These are phyloP conservation scores for Aromia moschata DNA, from an alignment of 2,888 invertebrate species.

Conservation along the genomic window DNA sequence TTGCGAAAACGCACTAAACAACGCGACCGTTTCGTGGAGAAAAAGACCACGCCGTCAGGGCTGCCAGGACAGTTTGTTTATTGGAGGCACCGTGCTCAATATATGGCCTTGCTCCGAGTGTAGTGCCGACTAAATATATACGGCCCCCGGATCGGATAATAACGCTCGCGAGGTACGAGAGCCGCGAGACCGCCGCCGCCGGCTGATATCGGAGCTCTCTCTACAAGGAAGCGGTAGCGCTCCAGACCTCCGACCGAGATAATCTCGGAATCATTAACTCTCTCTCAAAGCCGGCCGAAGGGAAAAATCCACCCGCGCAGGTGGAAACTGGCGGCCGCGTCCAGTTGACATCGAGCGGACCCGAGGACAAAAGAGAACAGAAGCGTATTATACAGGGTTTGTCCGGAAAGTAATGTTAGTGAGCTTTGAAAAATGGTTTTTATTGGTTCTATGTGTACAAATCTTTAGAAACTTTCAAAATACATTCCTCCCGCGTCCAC, in stretches of 20 bases:
- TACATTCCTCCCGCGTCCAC: too few species aligned
- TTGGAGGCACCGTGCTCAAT: slow-evolving; percentile 44
- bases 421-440: too few species aligned
- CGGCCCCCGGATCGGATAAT: slow-evolving; percentile 40
- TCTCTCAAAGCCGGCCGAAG: slow-evolving; percentile 35
- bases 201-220: slow-evolving; percentile 44
- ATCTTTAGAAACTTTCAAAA: too few species aligned
- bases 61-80: slow-evolving; percentile 46
- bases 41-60: slow-evolving; percentile 43
- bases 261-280: slow-evolving; percentile 44
- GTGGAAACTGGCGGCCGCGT: slow-evolving; percentile 33
- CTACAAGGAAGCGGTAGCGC: slow-evolving; percentile 46
- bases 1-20: slow-evolving; percentile 41
- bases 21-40: slow-evolving; percentile 32
- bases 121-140: slow-evolving; percentile 44
- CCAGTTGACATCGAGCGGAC: too few species aligned
- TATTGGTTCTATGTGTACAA: too few species aligned
- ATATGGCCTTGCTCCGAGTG: slow-evolving; percentile 44
- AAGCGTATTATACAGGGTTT: too few species aligned
- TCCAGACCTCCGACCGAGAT: slow-evolving; percentile 44
- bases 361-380: too few species aligned
- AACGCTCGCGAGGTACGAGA: slow-evolving; percentile 40
- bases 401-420: too few species aligned
- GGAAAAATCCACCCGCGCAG: slow-evolving; percentile 36
- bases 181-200: slow-evolving; percentile 34